A percentile compares a stretch with the other conserved stretches of the same genome.
Evolutionary conservation across 1,140 invertebrate genomes (phyloP).

Genomic region (Ganaspis sp.): DNA sequence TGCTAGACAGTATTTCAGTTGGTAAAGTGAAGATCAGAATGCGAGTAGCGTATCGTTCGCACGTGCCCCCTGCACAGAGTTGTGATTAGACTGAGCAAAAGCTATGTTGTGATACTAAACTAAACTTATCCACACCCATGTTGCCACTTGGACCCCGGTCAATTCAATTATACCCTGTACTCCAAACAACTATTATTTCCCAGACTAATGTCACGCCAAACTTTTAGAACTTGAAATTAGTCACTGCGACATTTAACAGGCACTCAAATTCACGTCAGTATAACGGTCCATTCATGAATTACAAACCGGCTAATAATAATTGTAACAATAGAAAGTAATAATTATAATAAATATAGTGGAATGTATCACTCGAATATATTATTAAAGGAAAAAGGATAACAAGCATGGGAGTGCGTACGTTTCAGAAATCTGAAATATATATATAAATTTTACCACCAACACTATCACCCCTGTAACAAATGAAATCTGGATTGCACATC

Average conservation of each 20-base stretch:
- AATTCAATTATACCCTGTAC: conserved; percentile 62
- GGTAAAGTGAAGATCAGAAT: conserved; percentile 55
- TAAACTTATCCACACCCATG: conserved; percentile 52
- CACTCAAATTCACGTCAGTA: no score
- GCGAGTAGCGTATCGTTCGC: conserved; percentile 53
- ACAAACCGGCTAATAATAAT: no score
- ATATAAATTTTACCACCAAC: no score
- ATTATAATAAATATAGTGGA: no score
- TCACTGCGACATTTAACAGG: neutral
- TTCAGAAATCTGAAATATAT: no score
- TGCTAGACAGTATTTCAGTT: neutral
- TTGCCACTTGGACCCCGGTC: conserved; percentile 54
- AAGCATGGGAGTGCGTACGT: no score
- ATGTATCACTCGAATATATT: no score
- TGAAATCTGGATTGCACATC: no score
- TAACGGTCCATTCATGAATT: no score
- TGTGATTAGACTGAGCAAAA: conserved; percentile 66
- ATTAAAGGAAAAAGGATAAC: no score
- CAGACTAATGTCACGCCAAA: conserved; percentile 57
- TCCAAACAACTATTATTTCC: conserved; percentile 56
- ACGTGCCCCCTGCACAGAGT: conserved; percentile 56
- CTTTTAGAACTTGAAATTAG: conserved; percentile 54
- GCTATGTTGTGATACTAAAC: conserved; percentile 50
- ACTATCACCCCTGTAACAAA: no score
- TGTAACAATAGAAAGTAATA: no score